Evolutionary conservation across 2,888 invertebrate genomes (phyloP), one percentile per base, ranked within the genome.

Genomic region (Mythimna vitellina): DNA sequence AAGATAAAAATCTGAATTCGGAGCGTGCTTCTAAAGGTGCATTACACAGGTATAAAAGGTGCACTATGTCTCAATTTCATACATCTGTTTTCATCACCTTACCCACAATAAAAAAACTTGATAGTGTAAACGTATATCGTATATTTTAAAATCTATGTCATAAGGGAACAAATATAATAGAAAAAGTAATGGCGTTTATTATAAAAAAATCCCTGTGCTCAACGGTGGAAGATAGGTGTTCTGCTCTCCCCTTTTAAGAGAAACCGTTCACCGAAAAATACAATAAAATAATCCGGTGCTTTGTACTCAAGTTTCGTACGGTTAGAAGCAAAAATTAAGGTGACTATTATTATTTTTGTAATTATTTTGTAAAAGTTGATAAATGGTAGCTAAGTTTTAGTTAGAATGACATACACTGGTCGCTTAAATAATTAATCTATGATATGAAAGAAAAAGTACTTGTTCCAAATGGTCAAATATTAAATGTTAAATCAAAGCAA

Each of bases 201-300:
- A 68, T 46, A 20, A 60, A 79, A 72, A 81, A 84, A 82, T 42
- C 73, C 58, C 49, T 35, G 69, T 69, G 61, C 54, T 72, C 62
- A 78, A 64, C 61, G 54, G 65, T 76, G 51, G 46, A 77, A 65
- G 77, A 81, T 85, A 86, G 86, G 86, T 87, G 86, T 84, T 71
- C 80, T 80, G 78, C 84, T 83, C 80, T 77, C 89, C 92, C 93
- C 91, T 89, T 89, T 80, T 77, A 66, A 68, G 72, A 84, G 88
- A 83, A 78, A 82, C 85, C 90, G 92, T 91, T 90, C 89, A 90
- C 90, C 92, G 90, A 93, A 92, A 90, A 94, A 93, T 91, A 94
- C 94, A 95, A 94, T 95, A 93, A 94, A 95, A 94, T 95, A 95
- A 95, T 94, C 94, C 93, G 81, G 81, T 84, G 91, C 91, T 93